A percentile compares a stretch with the other conserved stretches of the same genome.
Conservation (phyloP, 1,140 invertebrate species). For the Wasmannia auropunctata region DNA sequence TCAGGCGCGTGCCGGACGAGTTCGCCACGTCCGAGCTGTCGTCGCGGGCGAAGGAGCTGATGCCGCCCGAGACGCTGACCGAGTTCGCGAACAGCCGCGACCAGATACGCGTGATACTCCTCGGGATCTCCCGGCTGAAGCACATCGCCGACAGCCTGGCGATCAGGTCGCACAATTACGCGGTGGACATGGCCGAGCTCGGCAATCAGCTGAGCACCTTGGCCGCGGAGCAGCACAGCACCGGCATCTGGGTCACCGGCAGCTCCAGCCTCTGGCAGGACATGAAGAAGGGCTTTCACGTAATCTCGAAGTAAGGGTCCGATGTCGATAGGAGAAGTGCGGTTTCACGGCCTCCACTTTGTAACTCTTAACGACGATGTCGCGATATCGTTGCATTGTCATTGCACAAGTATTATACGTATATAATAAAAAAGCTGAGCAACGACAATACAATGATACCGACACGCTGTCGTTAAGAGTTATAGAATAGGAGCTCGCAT, state of each 20-base stretch:
- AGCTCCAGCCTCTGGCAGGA: conserved; percentile 87
- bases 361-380: too few relatives aligned
- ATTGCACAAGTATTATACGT: too few relatives aligned
- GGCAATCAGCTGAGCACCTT: conserved; percentile 84
- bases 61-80: conserved; percentile 87
- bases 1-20: conserved; percentile 89
- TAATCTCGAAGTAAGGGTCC: conserved; percentile 86
- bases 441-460: too few relatives aligned
- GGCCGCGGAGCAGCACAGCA: conserved; percentile 83
- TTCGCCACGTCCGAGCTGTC: conserved; percentile 90
- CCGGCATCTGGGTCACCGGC: conserved; percentile 87
- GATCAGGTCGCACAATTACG: conserved; percentile 86
- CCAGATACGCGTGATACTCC: conserved; percentile 86
- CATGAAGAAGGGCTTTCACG: conserved; percentile 88
- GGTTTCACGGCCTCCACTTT: not conserved
- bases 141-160: conserved; percentile 87
- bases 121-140: conserved; percentile 86
- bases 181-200: conserved; percentile 87
- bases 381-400: too few relatives aligned
- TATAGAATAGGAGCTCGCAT: too few relatives aligned
- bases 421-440: too few relatives aligned
- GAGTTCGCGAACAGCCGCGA: conserved; percentile 88
- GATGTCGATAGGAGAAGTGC: not conserved
- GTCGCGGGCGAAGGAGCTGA: conserved; percentile 88
- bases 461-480: too few relatives aligned